Percentiles rank a stretch among this genome's conserved stretches.
These are phyloP conservation scores for Corydoras maculifer DNA, from an alignment of 2,113 vertebrate species.

Conservation along the genomic window DNA sequence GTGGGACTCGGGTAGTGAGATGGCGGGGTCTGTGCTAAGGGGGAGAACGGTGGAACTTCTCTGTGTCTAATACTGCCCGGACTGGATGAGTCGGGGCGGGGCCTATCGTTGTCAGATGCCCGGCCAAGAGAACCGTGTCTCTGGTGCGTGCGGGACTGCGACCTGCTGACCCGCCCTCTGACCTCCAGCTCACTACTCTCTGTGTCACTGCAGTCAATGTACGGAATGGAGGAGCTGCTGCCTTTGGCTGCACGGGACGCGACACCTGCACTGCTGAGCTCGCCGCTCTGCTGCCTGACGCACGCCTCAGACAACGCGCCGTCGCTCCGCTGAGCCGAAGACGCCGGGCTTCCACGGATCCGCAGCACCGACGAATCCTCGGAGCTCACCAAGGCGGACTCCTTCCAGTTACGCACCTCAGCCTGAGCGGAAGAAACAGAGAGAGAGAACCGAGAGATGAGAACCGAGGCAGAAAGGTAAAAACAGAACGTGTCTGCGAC, in stretches of 20 bases:
- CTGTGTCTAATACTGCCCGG: constrained; percentile 54
- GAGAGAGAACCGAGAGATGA: constrained; percentile 4
- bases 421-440: constrained; percentile 55
- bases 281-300: constrained; percentile 53
- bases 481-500: too few species aligned
- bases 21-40: constrained; percentile 51
- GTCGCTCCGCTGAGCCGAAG: constrained; percentile 61
- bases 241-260: constrained; percentile 75
- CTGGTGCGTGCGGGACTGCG: constrained; percentile 75
- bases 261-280: constrained; percentile 90
- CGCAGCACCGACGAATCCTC: constrained; percentile 60
- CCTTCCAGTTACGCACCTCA: constrained; percentile 67
- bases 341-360: constrained; percentile 65
- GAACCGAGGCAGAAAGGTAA: not conserved
- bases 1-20: constrained; percentile 49
- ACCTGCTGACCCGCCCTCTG: constrained; percentile 66
- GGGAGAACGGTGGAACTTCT: constrained; percentile 63
- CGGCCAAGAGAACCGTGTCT: constrained; percentile 64
- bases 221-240: constrained; percentile 78
- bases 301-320: constrained; percentile 56
- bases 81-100: constrained; percentile 61
- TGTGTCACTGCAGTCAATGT: constrained; percentile 83
- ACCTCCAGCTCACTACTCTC: constrained; percentile 75
- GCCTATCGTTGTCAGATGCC: constrained; percentile 38
- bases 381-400: constrained; percentile 59